phyloP scores from a whole-genome alignment of 2,888 invertebrate species.

The Parasteatoda lunata region DNA sequence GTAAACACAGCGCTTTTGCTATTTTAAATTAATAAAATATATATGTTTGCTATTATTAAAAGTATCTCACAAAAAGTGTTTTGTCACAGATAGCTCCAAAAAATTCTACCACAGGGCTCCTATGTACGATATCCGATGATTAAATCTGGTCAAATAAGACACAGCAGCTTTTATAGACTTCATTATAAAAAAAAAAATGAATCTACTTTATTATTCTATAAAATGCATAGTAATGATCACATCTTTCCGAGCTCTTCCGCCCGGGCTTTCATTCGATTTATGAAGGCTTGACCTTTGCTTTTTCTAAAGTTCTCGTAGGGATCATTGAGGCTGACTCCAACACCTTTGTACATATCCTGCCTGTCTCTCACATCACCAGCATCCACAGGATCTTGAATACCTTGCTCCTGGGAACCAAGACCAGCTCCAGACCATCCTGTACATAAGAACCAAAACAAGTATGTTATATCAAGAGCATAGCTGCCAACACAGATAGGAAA shows the following conservation, averaged over 20 bases:
- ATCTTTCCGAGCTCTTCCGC: slow-evolving; percentile 78
- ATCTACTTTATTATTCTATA: slow-evolving; percentile 30
- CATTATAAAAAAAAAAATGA: slow-evolving; percentile 10
- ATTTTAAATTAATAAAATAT: no score
- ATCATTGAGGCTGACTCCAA: slow-evolving; percentile 87
- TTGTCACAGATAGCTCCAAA: no score
- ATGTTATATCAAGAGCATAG: no score
- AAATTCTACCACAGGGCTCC: no score
- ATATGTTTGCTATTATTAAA: no score
- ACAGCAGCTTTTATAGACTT: no score
- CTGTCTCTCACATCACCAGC: slow-evolving; percentile 92
- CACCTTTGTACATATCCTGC: slow-evolving; percentile 94
- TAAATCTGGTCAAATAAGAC: no score
- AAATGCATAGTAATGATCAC: slow-evolving; percentile 30
- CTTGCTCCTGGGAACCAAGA: slow-evolving; percentile 94
- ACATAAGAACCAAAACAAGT: no score
- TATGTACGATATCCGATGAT: no score
- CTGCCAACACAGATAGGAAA: no score
- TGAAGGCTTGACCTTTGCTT: slow-evolving; percentile 95
- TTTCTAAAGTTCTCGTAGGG: slow-evolving; percentile 98
- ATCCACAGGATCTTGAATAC: slow-evolving; percentile 94
- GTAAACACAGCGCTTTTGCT: no score
- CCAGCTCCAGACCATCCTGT: slow-evolving; percentile 94
- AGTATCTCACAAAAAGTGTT: no score
- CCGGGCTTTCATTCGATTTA: slow-evolving; percentile 92